These are phyloP conservation scores for Nycteola revayana DNA, from an alignment of 2,888 invertebrate genomes.

Conservation along the genomic window DNA sequence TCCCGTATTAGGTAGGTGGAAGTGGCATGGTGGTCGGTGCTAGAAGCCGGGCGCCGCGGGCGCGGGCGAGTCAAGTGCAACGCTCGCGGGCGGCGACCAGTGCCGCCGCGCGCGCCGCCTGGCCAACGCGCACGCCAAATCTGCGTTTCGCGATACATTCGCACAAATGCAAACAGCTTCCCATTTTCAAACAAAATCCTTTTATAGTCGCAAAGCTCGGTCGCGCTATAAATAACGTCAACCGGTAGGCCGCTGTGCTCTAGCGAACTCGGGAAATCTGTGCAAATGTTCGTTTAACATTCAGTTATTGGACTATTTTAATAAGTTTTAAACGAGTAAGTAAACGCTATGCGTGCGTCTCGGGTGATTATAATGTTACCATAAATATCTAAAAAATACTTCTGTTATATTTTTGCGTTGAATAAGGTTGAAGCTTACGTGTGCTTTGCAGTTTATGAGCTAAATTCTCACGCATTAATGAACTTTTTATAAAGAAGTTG, in stretches of 20 bases:
- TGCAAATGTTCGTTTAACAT: slow-evolving; percentile 43
- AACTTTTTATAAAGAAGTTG: no score
- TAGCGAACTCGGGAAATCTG: slow-evolving; percentile 45
- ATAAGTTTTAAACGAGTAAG: slow-evolving; percentile 46
- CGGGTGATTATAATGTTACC: slow-evolving; percentile 42
- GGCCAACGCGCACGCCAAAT: slow-evolving; percentile 72
- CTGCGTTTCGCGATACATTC: slow-evolving; percentile 54
- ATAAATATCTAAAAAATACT: no score
- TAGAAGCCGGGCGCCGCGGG: slow-evolving; percentile 30
- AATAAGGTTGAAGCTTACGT: no score
- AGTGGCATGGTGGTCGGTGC: slow-evolving; percentile 40
- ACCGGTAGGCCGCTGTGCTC: slow-evolving; percentile 39
- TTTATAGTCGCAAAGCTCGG: slow-evolving; percentile 44
- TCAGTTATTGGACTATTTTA: slow-evolving; percentile 43
- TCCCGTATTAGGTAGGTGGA: slow-evolving; percentile 41
- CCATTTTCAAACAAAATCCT: slow-evolving; percentile 51
- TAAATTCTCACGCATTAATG: no score
- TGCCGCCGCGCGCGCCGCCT: slow-evolving; percentile 70
- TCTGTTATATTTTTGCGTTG: no score
- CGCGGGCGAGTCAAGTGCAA: slow-evolving; percentile 67
- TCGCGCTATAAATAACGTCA: slow-evolving; percentile 54
- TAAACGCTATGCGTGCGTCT: slow-evolving; percentile 37
- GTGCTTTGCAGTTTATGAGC: no score
- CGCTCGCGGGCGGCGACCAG: slow-evolving; percentile 55
- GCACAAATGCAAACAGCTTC: slow-evolving; percentile 44